Evolutionary conservation across 2,888 invertebrate species (phyloP), one percentile per base, ranked within the genome.

Genomic region (Abscondita cerata): DNA sequence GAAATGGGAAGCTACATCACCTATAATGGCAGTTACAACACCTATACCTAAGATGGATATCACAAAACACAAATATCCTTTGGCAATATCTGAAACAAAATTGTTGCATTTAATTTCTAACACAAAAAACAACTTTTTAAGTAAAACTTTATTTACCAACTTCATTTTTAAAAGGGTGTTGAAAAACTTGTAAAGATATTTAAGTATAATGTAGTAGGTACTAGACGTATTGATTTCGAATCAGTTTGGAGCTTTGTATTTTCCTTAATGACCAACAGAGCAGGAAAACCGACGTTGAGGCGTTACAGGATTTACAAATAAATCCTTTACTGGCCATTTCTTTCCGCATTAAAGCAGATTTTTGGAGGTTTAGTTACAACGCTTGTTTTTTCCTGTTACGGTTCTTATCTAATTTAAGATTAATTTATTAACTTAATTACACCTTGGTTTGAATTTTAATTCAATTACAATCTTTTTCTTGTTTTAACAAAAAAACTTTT

Each of bases 1-100:
- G 79, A 99, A 98, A 82, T 96, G 94, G 0, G 96, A 93, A 2
- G 99, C 98, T 46, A 98, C 87, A 81, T 99, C 99, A 15, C 98
- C 98, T 73, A 99, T 98, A 69, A 99, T 81, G 1, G 97, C 98
- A 4, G 99, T 99, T 72, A 98, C 90, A 19, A 96, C 72, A 8
- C 98, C 99, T 79, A 99, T 98, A 78, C 91, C 89, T 53, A 91
- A 76, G 78, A 99, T 98, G 59, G 97, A 96, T 50, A 95, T 87
- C 50, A 91, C 86, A 83, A 99, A 99, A 81, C 97, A 96, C 15
- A 95, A 85, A 86, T 98, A 98, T 59, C 98, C 98, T 68, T 93
- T 95, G 76, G 89, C 90, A 75, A 96, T 92, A 80, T 94, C 96
- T 95, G 83, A 65, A 81, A 81, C 66, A 63, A 71, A 62, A 9